Percentiles rank a stretch among this genome's conserved stretches.
Conservation (phyloP, 64 coral and sea anemone species). For the Orbicella faveolata region DNA sequence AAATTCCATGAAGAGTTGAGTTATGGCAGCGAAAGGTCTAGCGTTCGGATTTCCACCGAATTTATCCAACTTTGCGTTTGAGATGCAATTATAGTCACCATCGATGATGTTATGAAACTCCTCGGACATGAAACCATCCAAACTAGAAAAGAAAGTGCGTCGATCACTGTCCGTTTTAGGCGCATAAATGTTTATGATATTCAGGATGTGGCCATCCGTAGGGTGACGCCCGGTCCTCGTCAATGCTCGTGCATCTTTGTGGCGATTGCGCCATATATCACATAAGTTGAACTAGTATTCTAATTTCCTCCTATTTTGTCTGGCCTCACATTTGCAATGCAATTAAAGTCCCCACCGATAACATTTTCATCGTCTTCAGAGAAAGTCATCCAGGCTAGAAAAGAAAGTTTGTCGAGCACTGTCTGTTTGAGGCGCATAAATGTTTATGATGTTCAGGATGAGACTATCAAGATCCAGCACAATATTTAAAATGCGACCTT, state of each 20-base stretch:
- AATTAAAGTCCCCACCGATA: slow-evolving; percentile 39
- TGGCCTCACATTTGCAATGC: not conserved
- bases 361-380: not conserved
- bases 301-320: slow-evolving; percentile 11
- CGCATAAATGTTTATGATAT: slow-evolving; percentile 15
- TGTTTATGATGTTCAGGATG: not conserved
- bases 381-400: not conserved
- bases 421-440: slow-evolving; percentile 15
- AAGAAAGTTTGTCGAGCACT: slow-evolving; percentile 5
- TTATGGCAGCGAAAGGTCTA: not conserved
- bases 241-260: not conserved
- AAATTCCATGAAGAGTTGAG: not conserved
- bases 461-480: not conserved
- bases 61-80: not conserved
- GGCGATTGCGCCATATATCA: not conserved
- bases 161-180: not conserved
- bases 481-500: not conserved
- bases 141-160: not conserved
- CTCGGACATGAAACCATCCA: not conserved
- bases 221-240: not conserved
- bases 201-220: not conserved
- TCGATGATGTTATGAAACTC: not conserved
- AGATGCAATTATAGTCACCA: slow-evolving; percentile 24
- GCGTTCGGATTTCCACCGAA: not conserved
- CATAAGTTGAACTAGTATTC: not conserved